Evolutionary conservation across 2,888 invertebrate genomes (phyloP).

Genomic region (Antitype chi): DNA sequence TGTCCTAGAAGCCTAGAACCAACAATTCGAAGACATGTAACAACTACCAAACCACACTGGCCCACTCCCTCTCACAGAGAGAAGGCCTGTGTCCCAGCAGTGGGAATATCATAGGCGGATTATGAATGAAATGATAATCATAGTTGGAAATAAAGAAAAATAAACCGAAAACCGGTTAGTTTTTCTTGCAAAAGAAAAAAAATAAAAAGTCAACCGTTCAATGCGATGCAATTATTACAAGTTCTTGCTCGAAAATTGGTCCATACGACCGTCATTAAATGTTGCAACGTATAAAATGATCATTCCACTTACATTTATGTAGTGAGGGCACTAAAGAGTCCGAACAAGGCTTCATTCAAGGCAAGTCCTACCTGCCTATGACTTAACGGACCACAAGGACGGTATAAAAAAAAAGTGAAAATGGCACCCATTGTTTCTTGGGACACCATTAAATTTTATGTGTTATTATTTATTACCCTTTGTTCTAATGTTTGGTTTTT

Average conservation of each 20-base stretch:
- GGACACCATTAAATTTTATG: conserved; percentile 79
- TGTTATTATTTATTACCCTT: conserved; percentile 78
- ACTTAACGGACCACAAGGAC: conserved; percentile 79
- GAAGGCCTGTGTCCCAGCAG: not conserved
- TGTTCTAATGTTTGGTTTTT: conserved; percentile 72
- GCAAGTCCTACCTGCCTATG: conserved; percentile 76
- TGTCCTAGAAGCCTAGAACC: not conserved
- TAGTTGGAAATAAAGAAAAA: not conserved
- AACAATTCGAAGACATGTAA: not conserved
- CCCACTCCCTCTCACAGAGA: not conserved
- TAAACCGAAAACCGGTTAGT: not conserved
- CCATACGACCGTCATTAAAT: conserved; percentile 55
- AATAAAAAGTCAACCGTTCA: not conserved
- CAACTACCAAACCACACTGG: not conserved
- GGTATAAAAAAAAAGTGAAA: conserved; percentile 76
- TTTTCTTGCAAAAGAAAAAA: not conserved
- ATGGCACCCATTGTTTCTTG: conserved; percentile 80
- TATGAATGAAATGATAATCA: not conserved
- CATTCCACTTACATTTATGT: conserved; percentile 61
- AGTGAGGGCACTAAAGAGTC: conserved; percentile 51
- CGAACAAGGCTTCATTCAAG: conserved; percentile 72
- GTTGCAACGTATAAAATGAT: conserved; percentile 59
- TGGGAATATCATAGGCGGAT: not conserved
- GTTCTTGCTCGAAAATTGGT: conserved; percentile 54
- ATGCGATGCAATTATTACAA: conserved; percentile 34